Percentiles rank a stretch among this genome's conserved stretches.
Conservation (phyloP, 2,888 invertebrate genomes). For the Chesias legatella region DNA sequence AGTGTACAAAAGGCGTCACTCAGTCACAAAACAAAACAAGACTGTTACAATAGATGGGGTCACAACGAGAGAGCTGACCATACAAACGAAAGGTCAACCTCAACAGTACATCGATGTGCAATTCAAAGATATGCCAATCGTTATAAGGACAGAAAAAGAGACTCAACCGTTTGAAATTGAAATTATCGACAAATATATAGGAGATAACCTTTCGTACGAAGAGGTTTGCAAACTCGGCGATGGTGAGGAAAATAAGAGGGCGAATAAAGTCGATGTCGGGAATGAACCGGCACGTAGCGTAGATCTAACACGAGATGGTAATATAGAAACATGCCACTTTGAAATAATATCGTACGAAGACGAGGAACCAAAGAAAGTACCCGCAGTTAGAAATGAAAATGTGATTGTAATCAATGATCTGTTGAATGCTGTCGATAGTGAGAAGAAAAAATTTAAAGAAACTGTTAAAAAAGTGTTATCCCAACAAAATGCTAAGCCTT, state of each 20-base stretch:
- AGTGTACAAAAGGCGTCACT: neutral
- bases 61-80: neutral
- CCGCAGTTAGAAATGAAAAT: too few relatives aligned
- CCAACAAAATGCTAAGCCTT: neutral
- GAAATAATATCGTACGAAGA: too few relatives aligned
- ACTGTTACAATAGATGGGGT: too few relatives aligned
- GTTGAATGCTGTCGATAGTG: too few relatives aligned
- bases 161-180: conserved; percentile 6
- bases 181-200: conserved; percentile 10
- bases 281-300: too few relatives aligned
- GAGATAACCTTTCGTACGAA: conserved; percentile 3
- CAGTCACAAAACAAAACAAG: neutral
- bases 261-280: neutral
- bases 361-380: too few relatives aligned
- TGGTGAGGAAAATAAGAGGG: conserved; percentile 1
- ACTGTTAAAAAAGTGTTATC: conserved; percentile 1
- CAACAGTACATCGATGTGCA: conserved; percentile 10
- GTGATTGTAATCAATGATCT: too few relatives aligned
- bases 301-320: too few relatives aligned
- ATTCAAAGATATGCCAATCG: conserved; percentile 4
- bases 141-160: conserved; percentile 7
- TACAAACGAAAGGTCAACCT: conserved; percentile 2
- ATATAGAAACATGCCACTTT: too few relatives aligned
- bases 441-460: neutral
- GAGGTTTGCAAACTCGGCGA: conserved; percentile 9